These are phyloP conservation scores for Siderastrea siderea DNA, from an alignment of 92 coral and sea anemone genomes.

Conservation along the genomic window DNA sequence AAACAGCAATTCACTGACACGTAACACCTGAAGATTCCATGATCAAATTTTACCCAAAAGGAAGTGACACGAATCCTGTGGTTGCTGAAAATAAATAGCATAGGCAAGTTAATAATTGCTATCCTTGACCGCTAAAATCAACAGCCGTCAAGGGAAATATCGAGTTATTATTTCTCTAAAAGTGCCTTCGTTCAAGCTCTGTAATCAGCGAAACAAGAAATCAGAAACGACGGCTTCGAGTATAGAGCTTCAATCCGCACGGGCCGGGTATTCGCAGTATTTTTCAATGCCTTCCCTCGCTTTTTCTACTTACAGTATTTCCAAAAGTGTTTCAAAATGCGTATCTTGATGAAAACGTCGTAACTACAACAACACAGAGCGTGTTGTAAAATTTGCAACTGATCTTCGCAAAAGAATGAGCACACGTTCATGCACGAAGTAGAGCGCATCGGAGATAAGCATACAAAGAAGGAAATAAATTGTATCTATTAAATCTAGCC, in stretches of 20 bases:
- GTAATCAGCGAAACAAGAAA: background rate
- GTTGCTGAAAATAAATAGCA: background rate
- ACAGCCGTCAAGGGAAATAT: background rate
- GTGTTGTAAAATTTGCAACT: background rate
- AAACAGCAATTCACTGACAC: background rate
- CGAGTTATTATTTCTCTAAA: background rate
- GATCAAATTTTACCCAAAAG: slow-evolving; percentile 6
- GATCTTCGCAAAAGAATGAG: too few species aligned
- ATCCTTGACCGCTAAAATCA: background rate
- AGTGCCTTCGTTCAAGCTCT: background rate
- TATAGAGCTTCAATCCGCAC: too few species aligned
- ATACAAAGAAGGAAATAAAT: too few species aligned
- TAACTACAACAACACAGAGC: too few species aligned
- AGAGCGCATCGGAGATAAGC: too few species aligned
- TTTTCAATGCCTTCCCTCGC: background rate
- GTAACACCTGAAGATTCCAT: background rate
- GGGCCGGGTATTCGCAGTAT: too few species aligned
- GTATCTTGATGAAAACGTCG: background rate
- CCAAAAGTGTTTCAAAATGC: background rate
- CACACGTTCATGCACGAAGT: too few species aligned
- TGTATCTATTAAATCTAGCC: too few species aligned
- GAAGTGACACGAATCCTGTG: slow-evolving; percentile 25
- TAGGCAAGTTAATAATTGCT: slow-evolving; percentile 12
- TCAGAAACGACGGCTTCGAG: too few species aligned
- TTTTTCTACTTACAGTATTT: background rate